phyloP scores from a whole-genome alignment of 2,113 vertebrate species.

The Ancistrus triradiatus region DNA sequence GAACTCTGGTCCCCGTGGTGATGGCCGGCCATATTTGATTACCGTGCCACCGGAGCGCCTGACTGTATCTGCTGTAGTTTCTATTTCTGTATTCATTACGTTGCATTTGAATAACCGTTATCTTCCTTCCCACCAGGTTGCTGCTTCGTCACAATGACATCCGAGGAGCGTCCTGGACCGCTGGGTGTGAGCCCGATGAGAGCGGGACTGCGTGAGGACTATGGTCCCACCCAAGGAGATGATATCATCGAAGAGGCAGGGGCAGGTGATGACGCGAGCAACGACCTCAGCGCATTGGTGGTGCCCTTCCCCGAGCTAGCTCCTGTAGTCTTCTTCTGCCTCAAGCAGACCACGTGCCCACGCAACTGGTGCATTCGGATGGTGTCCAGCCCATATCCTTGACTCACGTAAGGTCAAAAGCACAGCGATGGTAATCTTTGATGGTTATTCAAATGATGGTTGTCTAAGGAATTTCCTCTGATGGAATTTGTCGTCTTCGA shows the following conservation, averaged over 20 bases:
- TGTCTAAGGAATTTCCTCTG: too few relatives aligned
- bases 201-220: slow-evolving; percentile 67
- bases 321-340: slow-evolving; percentile 94
- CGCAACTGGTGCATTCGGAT: slow-evolving; percentile 97
- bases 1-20: too few relatives aligned
- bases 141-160: slow-evolving; percentile 72
- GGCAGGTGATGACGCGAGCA: slow-evolving; percentile 71
- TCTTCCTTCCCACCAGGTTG: slow-evolving; percentile 59
- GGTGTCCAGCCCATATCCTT: slow-evolving; percentile 99
- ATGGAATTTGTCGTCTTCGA: too few relatives aligned
- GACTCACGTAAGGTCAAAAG: slow-evolving; percentile 33
- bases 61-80: too few relatives aligned
- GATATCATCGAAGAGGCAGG: slow-evolving; percentile 72
- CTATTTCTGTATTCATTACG: too few relatives aligned
- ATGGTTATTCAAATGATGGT: too few relatives aligned
- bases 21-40: too few relatives aligned
- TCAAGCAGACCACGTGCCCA: slow-evolving; percentile 93
- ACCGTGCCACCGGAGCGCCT: too few relatives aligned
- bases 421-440: too few relatives aligned
- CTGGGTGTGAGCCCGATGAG: slow-evolving; percentile 61
- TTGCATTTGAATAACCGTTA: too few relatives aligned
- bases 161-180: slow-evolving; percentile 74
- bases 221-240: slow-evolving; percentile 60
- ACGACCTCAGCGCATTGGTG: slow-evolving; percentile 73
- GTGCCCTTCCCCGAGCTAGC: slow-evolving; percentile 90